A percentile compares a stretch with the other conserved stretches of the same genome.
Evolutionary conservation across 30 jellyfish, hydroid and myxozoan species (phyloP).

Genomic region (Cassiopea xamachana): DNA sequence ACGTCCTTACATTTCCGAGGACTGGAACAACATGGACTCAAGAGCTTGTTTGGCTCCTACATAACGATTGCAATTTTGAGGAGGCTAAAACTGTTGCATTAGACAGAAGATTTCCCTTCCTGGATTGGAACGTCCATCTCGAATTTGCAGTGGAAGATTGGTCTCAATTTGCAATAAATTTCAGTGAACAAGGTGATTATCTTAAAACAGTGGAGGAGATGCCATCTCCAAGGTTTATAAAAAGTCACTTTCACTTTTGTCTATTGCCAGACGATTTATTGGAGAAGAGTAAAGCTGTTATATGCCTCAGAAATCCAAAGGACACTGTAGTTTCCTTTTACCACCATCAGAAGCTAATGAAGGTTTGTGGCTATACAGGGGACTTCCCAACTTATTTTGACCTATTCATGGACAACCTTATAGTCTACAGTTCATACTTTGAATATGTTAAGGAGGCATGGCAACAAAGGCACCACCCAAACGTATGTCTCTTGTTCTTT

Average conservation of each 20-base stretch:
- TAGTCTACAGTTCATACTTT: slow-evolving; percentile 12
- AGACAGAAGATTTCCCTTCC: background rate
- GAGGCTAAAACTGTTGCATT: background rate
- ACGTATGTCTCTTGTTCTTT: slow-evolving; percentile 19
- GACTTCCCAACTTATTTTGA: slow-evolving; percentile 36
- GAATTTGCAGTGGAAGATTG: background rate
- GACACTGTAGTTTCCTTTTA: slow-evolving; percentile 40
- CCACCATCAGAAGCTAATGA: slow-evolving; percentile 17
- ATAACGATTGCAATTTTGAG: slow-evolving; percentile 22
- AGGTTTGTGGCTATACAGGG: background rate
- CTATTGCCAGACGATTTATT: slow-evolving; percentile 18
- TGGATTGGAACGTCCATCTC: background rate
- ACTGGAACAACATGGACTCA: slow-evolving; percentile 56
- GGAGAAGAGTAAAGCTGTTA: slow-evolving; percentile 20
- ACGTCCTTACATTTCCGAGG: slow-evolving; percentile 23
- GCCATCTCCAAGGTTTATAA: slow-evolving; percentile 31
- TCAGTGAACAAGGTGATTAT: background rate
- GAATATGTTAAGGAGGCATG: slow-evolving; percentile 19
- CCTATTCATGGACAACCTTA: slow-evolving; percentile 28
- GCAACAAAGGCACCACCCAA: slow-evolving; percentile 40
- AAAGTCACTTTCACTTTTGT: slow-evolving; percentile 24
- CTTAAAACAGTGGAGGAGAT: background rate
- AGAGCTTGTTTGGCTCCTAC: slow-evolving; percentile 51
- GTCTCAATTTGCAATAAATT: background rate
- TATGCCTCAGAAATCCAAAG: slow-evolving; percentile 42